These are phyloP conservation scores for Acanthosepion pharaonis DNA, from an alignment of 2,888 invertebrate species.

Conservation along the genomic window DNA sequence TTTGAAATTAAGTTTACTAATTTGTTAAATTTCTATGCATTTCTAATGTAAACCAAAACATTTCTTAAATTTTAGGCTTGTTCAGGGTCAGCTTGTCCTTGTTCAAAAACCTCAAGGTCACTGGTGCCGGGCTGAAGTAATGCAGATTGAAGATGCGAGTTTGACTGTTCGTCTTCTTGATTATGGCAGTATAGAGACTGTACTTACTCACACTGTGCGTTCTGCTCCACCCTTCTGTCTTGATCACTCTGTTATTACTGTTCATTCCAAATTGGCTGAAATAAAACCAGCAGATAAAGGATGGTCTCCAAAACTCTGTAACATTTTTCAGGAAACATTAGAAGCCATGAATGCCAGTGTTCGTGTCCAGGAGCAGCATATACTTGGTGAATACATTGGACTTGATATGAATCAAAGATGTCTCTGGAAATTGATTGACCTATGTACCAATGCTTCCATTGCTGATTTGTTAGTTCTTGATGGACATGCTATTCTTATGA, in stretches of 20 bases:
- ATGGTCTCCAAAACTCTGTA: background rate
- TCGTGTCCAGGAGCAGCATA: background rate
- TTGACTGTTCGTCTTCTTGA: slow-evolving; percentile 13
- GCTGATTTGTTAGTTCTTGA: background rate
- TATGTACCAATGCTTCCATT: background rate
- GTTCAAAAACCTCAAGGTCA: background rate
- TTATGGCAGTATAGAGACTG: background rate
- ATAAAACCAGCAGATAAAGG: background rate
- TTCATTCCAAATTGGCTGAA: background rate
- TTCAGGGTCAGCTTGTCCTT: slow-evolving; percentile 2
- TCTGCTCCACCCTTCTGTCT: background rate
- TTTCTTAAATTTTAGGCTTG: background rate
- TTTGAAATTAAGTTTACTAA: no score
- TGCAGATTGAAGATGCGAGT: background rate
- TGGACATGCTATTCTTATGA: background rate
- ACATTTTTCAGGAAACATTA: background rate
- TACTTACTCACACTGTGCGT: background rate
- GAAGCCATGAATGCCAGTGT: slow-evolving; percentile 37
- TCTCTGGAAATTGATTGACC: slow-evolving; percentile 33
- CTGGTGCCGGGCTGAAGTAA: slow-evolving; percentile 14
- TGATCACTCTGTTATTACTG: background rate
- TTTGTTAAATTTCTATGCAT: no score
- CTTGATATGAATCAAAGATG: background rate
- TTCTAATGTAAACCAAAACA: background rate
- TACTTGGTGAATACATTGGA: slow-evolving; percentile 37